Evolutionary conservation across 2,888 invertebrate species (phyloP), one percentile per base, ranked within the genome.

Genomic region (Rhagonycha fulva): DNA sequence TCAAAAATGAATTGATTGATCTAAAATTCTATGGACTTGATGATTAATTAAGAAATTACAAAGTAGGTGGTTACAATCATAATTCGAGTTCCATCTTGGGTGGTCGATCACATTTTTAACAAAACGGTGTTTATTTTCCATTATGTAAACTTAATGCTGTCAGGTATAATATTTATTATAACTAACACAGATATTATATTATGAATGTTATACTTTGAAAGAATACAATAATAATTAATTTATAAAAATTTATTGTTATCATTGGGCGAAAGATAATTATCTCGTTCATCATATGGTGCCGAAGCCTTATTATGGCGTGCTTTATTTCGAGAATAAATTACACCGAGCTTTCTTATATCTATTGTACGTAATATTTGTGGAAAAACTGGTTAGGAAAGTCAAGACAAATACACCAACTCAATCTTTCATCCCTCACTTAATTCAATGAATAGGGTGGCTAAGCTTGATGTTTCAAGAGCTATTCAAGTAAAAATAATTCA

Each of bases 381-480:
- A 71, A 75, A 72, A 75, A 72, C 60, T 24, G 66, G 60, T 66
- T 68, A 32, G 66, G 61, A 73, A 73, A 61, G 70, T 32, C 68
- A 76, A 70, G 73, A 76, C 76, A 76, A 76, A 74, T 71, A 68
- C 73, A 30, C 30, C 76, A 68, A 71, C 60, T 74, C 70, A 74
- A 76, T 76, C 74, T 76, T 74, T 76, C 74, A 76, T 74, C 74
- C 76, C 73, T 73, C 76, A 76, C 72, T 73, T 70, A 73, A 76
- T 76, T 76, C 73, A 76, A 76, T 76, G 70, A 76, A 73, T 69
- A 73, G 76, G 76, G 76, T 73, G 71, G 73, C 76, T 76, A 76
- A 76, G 76, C 76, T 73, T 70, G 68, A 73, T 68, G 71, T 70
- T 70, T 62, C 70, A 70, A 70, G 28, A 73, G 68, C 68, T 73